Percentiles rank a stretch among this genome's conserved stretches.
These are phyloP conservation scores for Tinamus major DNA, from an alignment of 2,797 vertebrate species.

Conservation along the genomic window DNA sequence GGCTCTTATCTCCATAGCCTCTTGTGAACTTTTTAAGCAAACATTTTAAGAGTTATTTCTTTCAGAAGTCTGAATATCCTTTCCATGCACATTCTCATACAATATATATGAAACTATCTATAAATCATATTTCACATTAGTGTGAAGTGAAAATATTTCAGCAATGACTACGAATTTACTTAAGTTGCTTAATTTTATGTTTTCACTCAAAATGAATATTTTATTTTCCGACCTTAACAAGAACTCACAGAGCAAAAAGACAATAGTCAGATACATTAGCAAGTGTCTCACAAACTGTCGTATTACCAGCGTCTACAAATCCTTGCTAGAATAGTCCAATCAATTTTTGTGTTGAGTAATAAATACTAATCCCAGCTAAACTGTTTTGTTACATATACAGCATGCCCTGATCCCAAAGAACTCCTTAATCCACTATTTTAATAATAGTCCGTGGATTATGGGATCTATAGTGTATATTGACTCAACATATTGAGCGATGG, in stretches of 20 bases:
- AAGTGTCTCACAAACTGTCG: background rate
- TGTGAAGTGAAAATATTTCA: background rate
- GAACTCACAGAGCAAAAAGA: background rate
- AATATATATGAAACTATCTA: background rate
- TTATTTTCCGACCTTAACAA: background rate
- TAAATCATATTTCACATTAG: background rate
- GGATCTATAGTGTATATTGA: slow-evolving; percentile 40
- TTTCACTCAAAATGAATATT: background rate
- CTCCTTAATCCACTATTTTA: slow-evolving; percentile 66
- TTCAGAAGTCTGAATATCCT: background rate
- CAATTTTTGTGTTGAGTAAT: slow-evolving; percentile 19
- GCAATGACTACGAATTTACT: background rate
- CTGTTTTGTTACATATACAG: slow-evolving; percentile 51
- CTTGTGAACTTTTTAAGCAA: background rate
- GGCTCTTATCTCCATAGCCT: background rate
- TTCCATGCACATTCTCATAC: background rate
- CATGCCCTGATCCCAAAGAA: slow-evolving; percentile 42
- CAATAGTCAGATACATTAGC: background rate
- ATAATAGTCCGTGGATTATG: slow-evolving; percentile 63
- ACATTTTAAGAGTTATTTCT: background rate
- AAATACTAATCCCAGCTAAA: slow-evolving; percentile 61
- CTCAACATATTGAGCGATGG: slow-evolving; percentile 14
- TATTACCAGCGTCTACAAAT: background rate
- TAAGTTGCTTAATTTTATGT: background rate
- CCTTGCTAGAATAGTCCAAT: background rate